phyloP scores from a whole-genome alignment of 2,113 vertebrate species.

The Corythornis cristatus region DNA sequence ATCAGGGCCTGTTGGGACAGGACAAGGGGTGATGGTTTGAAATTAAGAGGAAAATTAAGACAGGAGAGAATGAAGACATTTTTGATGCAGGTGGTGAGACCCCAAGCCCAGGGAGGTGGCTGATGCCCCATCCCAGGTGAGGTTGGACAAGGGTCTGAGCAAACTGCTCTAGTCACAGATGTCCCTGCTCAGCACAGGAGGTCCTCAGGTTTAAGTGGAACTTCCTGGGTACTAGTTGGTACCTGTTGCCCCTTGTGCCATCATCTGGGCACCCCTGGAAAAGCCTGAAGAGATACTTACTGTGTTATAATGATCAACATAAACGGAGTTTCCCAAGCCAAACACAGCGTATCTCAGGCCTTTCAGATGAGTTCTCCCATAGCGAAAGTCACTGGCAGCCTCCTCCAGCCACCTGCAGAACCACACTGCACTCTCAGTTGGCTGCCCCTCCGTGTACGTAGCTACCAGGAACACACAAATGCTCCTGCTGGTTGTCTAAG shows the following conservation, averaged over 20 bases:
- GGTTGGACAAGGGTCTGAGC: too few relatives aligned
- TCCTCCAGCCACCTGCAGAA: slow-evolving; percentile 96
- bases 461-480: slow-evolving; percentile 90
- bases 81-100: too few relatives aligned
- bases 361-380: slow-evolving; percentile 85
- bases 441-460: slow-evolving; percentile 88
- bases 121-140: too few relatives aligned
- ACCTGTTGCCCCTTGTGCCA: background rate
- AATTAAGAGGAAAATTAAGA: too few relatives aligned
- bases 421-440: slow-evolving; percentile 85
- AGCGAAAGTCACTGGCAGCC: slow-evolving; percentile 88
- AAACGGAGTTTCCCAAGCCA: slow-evolving; percentile 90
- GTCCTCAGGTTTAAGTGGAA: background rate
- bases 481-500: slow-evolving; percentile 77
- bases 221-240: background rate
- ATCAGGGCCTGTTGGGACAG: too few relatives aligned
- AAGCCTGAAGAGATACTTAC: slow-evolving; percentile 67
- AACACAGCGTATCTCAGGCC: slow-evolving; percentile 91
- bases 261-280: background rate
- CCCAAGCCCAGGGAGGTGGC: too few relatives aligned
- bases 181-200: too few relatives aligned
- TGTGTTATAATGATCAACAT: slow-evolving; percentile 87
- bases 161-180: too few relatives aligned
- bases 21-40: too few relatives aligned
- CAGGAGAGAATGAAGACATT: too few relatives aligned